These are phyloP conservation scores for Ceramica pisi DNA, from an alignment of 2,888 invertebrate species.

Conservation along the genomic window DNA sequence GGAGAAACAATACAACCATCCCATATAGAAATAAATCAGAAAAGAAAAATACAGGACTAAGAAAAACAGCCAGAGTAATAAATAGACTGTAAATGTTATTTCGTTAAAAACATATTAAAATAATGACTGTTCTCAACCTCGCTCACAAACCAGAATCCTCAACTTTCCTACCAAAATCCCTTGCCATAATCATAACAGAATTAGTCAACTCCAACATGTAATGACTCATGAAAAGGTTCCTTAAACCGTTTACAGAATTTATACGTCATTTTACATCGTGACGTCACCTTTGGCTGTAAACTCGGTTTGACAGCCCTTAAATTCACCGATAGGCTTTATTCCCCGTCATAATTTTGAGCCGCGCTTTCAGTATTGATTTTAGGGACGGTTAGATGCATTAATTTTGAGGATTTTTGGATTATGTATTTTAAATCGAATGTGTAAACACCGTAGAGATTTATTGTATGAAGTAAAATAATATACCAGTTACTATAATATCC, in stretches of 20 bases:
- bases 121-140: background rate
- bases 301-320: conserved; percentile 58
- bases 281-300: conserved; percentile 55
- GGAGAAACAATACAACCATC: background rate
- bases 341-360: conserved; percentile 40
- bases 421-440: no score
- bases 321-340: conserved; percentile 55
- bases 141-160: background rate
- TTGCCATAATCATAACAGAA: conserved; percentile 45
- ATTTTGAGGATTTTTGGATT: no score
- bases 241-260: conserved; percentile 61
- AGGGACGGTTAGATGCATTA: background rate
- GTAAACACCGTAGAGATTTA: no score
- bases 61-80: background rate
- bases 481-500: no score
- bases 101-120: background rate
- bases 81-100: background rate
- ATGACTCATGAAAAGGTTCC: conserved; percentile 41
- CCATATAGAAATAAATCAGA: background rate
- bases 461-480: no score
- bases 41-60: background rate
- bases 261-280: conserved; percentile 51
- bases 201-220: conserved; percentile 45
- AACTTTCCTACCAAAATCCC: conserved; percentile 4
- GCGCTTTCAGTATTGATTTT: conserved; percentile 46